These are phyloP conservation scores for Gastracanthus pulcherrimus DNA, from an alignment of 2,888 invertebrate species.

Conservation along the genomic window DNA sequence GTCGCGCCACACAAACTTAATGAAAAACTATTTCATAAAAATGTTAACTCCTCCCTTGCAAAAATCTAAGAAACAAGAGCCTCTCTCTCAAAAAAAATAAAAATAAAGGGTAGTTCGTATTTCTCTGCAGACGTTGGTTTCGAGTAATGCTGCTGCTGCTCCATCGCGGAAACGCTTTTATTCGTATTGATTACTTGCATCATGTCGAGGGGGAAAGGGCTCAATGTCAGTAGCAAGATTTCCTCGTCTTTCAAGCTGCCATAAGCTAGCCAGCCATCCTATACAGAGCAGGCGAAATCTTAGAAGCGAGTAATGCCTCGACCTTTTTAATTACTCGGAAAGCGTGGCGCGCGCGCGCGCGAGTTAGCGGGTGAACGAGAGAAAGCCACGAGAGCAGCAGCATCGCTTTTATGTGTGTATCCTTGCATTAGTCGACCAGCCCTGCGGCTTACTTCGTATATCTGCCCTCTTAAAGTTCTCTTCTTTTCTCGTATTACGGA, in stretches of 20 bases:
- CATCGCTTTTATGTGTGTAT: conserved; percentile 4
- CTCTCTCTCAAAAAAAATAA: no score
- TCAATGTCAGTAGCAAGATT: conserved; percentile 24
- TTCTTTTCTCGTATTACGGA: neutral
- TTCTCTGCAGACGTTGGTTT: neutral
- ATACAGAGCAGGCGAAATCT: conserved; percentile 23
- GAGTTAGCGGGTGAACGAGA: neutral
- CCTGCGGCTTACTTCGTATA: conserved; percentile 10
- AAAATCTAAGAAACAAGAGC: neutral
- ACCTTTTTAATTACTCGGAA: conserved; percentile 40
- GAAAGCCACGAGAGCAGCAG: neutral
- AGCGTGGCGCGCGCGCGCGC: neutral
- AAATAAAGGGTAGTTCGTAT: neutral
- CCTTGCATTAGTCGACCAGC: conserved; percentile 13
- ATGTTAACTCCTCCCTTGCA: no score
- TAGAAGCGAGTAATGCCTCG: conserved; percentile 30
- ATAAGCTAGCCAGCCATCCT: neutral
- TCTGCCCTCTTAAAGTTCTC: neutral
- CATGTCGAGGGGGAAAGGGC: neutral
- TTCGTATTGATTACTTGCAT: conserved; percentile 47
- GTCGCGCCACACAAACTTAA: neutral
- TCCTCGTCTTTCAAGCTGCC: conserved; percentile 6
- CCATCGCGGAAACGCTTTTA: conserved; percentile 10
- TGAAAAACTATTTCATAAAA: neutral
- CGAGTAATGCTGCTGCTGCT: neutral